phyloP scores from a whole-genome alignment of 2,113 vertebrate genomes.

The Pluvianellus socialis region DNA sequence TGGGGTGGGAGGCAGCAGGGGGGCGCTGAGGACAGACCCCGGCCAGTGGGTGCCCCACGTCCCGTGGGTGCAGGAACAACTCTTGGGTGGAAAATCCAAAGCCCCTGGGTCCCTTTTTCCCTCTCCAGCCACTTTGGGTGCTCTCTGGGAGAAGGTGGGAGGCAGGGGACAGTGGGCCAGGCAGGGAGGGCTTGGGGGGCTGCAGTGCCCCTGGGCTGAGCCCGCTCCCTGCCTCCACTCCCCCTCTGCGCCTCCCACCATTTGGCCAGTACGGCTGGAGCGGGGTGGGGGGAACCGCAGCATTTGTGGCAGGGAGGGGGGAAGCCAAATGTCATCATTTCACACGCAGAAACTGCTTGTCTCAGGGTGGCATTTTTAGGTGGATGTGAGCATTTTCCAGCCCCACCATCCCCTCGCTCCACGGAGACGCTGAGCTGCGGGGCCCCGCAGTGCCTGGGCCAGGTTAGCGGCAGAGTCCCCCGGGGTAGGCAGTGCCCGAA shows the following conservation, averaged over 20 bases:
- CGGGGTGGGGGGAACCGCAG: fast-evolving
- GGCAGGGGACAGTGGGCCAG: not conserved
- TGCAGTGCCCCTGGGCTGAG: not conserved
- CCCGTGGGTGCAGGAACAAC: not conserved
- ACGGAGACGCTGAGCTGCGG: not conserved
- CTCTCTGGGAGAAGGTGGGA: not conserved
- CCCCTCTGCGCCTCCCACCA: not conserved
- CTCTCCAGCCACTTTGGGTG: not conserved
- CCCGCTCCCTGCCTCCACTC: not conserved
- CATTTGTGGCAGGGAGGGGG: not conserved
- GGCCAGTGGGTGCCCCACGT: not conserved
- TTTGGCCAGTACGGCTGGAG: fast-evolving
- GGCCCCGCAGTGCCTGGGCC: fast-evolving
- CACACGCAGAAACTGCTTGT: not conserved
- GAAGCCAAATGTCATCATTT: not conserved
- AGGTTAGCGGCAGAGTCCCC: not conserved
- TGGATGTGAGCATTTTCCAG: not conserved
- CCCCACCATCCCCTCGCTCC: not conserved
- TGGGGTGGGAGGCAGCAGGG: too few species aligned
- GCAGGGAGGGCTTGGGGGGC: not conserved
- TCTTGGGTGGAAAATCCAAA: not conserved
- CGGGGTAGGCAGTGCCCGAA: not conserved
- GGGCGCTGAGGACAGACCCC: not conserved
- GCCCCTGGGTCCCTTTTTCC: not conserved
- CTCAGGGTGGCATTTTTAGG: not conserved